Conservation (phyloP, 1,140 invertebrate genomes). For the Heterodera schachtii region DNA sequence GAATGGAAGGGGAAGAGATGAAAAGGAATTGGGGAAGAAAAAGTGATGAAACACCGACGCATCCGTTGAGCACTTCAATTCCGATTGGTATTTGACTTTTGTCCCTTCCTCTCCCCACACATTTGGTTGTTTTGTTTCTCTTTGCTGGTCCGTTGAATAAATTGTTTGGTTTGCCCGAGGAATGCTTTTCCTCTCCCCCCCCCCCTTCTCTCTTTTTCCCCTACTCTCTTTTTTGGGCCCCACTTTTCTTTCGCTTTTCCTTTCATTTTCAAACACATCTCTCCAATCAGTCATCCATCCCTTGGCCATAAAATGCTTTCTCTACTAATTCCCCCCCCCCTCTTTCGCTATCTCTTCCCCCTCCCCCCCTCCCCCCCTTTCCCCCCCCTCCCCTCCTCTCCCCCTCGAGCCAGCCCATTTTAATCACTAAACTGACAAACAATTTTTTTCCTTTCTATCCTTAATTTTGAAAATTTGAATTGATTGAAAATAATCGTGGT, state of each 20-base stretch:
- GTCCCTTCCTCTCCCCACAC: not conserved
- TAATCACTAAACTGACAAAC: too few relatives aligned
- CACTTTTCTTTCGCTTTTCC: not conserved
- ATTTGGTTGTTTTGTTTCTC: not conserved
- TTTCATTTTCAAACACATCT: not conserved
- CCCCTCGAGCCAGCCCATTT: too few relatives aligned
- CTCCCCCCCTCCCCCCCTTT: not conserved
- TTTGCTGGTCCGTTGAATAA: not conserved
- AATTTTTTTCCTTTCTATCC: not conserved
- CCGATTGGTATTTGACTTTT: not conserved
- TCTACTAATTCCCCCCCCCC: not conserved
- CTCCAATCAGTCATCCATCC: not conserved
- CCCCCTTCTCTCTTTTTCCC: not conserved
- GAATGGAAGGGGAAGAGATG: too few relatives aligned
- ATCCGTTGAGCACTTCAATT: too few relatives aligned
- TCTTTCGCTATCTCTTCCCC: not conserved
- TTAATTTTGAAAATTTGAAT: conserved; percentile 4
- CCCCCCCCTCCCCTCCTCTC: not conserved
- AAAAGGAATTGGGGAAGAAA: too few relatives aligned
- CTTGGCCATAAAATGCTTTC: not conserved
- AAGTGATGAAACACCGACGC: too few relatives aligned
- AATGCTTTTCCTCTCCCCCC: conserved; percentile 1
- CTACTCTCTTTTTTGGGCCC: not conserved
- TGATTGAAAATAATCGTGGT: not conserved
- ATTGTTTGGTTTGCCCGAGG: not conserved